Conservation (phyloP, 2,888 invertebrate species). For the Drosophila diplacantha region DNA sequence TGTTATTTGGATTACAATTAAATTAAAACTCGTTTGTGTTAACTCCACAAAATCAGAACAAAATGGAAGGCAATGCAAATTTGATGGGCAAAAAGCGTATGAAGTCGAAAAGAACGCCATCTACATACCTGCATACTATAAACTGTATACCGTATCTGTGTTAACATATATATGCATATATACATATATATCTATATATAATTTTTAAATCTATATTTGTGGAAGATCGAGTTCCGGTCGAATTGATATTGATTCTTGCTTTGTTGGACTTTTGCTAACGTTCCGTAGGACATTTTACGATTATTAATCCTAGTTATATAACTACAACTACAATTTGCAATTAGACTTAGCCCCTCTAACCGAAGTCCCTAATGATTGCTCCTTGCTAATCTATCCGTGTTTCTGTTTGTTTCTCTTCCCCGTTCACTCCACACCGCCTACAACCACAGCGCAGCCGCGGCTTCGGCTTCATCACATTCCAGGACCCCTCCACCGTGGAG, state of each 20-base stretch:
- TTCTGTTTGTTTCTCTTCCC: slow-evolving; percentile 21
- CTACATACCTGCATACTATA: slow-evolving; percentile 39
- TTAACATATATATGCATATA: slow-evolving; percentile 36
- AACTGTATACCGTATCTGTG: slow-evolving; percentile 44
- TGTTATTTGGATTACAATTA: slow-evolving; percentile 30
- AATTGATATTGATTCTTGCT: slow-evolving; percentile 53
- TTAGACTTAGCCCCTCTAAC: slow-evolving; percentile 42
- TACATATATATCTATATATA: slow-evolving; percentile 35
- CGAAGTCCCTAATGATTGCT: slow-evolving; percentile 7
- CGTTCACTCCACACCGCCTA: slow-evolving; percentile 6
- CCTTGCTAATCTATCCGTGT: slow-evolving; percentile 20
- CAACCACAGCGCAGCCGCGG: slow-evolving; percentile 90
- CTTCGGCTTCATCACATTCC: slow-evolving; percentile 94
- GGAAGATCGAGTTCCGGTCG: slow-evolving; percentile 40
- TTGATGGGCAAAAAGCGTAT: slow-evolving; percentile 32
- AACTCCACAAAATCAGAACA: slow-evolving; percentile 16
- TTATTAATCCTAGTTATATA: slow-evolving; percentile 50
- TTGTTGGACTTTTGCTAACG: slow-evolving; percentile 70
- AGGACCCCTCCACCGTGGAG: slow-evolving; percentile 92
- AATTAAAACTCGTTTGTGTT: slow-evolving; percentile 43
- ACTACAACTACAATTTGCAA: slow-evolving; percentile 40
- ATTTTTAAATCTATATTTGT: slow-evolving; percentile 42
- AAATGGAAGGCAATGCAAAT: slow-evolving; percentile 20
- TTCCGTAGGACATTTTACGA: slow-evolving; percentile 63
- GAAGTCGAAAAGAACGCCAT: slow-evolving; percentile 32